These are phyloP conservation scores for Cephalopholis sonnerati DNA, from an alignment of 2,113 vertebrate species.

Conservation along the genomic window DNA sequence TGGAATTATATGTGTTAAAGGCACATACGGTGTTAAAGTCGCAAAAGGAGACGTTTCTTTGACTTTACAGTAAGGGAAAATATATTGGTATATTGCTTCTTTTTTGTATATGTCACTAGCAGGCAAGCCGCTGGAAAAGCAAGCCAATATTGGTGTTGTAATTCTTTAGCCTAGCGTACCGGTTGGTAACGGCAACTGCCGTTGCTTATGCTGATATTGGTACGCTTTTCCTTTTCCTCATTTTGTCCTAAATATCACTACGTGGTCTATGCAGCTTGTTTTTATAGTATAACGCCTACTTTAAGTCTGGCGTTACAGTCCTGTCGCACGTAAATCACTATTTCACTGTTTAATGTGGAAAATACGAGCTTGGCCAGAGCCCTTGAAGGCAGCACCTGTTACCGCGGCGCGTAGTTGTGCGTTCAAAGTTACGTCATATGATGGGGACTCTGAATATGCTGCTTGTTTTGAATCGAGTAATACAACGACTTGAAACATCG, in stretches of 20 bases:
- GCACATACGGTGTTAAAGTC: rapidly evolving
- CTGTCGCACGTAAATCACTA: too few species aligned
- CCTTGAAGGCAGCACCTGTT: background rate
- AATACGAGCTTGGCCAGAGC: rapidly evolving
- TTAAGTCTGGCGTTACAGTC: background rate
- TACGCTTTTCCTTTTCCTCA: background rate
- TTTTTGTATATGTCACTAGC: background rate
- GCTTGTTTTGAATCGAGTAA: background rate
- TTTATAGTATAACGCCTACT: too few species aligned
- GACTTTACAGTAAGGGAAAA: rapidly evolving
- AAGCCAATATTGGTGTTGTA: background rate
- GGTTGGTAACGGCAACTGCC: background rate
- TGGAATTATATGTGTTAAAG: rapidly evolving
- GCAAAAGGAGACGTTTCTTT: rapidly evolving
- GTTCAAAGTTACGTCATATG: constrained; percentile 2
- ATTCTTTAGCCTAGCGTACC: background rate
- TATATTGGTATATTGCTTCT: rapidly evolving
- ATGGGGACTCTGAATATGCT: background rate
- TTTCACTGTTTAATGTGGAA: rapidly evolving
- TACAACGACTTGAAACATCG: rapidly evolving
- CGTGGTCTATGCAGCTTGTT: rapidly evolving
- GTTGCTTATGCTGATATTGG: background rate
- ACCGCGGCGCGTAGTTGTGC: background rate
- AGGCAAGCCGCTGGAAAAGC: too few species aligned
- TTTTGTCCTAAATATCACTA: background rate